Evolutionary conservation across 2,113 vertebrate genomes (phyloP), one percentile per base, ranked within the genome.

Genomic region (Blennius ocellaris): DNA sequence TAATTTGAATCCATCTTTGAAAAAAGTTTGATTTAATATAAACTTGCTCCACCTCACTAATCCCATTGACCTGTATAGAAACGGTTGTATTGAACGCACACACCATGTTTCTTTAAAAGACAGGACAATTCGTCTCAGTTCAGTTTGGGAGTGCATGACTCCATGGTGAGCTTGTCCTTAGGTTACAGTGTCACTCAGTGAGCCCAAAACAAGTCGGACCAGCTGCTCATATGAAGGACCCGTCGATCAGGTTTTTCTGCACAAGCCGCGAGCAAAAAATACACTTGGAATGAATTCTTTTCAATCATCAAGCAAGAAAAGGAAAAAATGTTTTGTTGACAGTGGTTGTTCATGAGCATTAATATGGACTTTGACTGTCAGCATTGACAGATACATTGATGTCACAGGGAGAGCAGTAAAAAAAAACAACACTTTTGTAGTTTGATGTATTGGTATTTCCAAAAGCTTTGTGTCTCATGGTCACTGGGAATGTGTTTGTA

Each of bases 201-300:
- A 51, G 15, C 16, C 45, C 41, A 39, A 55, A 84, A 89, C 86
- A 16, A 38, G 90, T 83, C 57, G 2, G 6, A 74, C 85, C 17
- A 60, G 87, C 69, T 16, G 52, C 9, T 45, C 44, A 36, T 73
- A 39, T 7, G 76, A 62, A 5, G 36, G 53, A 91, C 91, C 51
- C 15, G 88, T 44, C 40, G 40, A 54, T 66, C 92, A 71, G 76
- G 92, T 90, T 88, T 41, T 50, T 66, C 52, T 10, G 7, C 65
- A 47, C 6, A 1, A 16, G 43, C 51, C 62, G 62, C 67, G 7
- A 8, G 1, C 45, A 56, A 59, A 56, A 75, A 81, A 69, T 48
- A 73, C 76, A 58, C 39, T 8, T 48, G n/a, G 7, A 30, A 15
- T 45, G 47, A 77, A 9, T 39, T 58, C 8, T 17, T 5, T 41